Base-by-base conservation (phyloP, 2,888 invertebrate genomes). In the Aquatica leii region DNA sequence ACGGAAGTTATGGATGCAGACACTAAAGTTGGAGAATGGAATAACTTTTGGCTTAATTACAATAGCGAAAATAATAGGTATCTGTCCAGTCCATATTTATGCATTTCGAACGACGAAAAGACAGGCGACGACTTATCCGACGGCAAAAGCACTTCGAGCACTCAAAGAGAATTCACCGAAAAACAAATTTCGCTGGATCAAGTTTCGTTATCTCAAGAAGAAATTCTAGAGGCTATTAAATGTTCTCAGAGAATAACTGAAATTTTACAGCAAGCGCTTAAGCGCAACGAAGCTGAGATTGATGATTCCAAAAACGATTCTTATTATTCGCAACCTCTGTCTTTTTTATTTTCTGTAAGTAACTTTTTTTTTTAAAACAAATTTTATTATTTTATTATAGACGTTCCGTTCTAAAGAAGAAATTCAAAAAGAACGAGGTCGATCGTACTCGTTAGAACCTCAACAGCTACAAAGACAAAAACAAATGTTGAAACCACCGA, bases 41-140 rank as follows among this genome's bases (percentile, higher is more conserved):
- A 82, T 65, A 82, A 81, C 66, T 82, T 82, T 69, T 82, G 82
- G 82, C 70, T 80, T 62, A 81, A 81, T 64, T 82, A 82, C 68
- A 82, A 78, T 63, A 81, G 76, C 70, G 77, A 79, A 6, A 75
- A 78, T 37, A 77, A 76, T 58, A 72, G 75, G 18, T 79, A 80
- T 68, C 63, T 80, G 34, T 78, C 80, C 1, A 78, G 76, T 49
- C 76, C 78, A 43, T 78, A 76, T 67, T 67, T 76, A 20, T 77
- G 73, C 52, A 68, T 74, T 62, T 76, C 75, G 1, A 74, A 73
- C 31, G 74, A 75, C 4, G 73, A 73, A 53, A 71, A 73, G 52
- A 74, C 73, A 0, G 76, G 66, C 11, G 81, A 80, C 62, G 80
- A 81, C 61, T 66, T 75, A 6, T 80, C 80, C 0, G 80, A 81